Evolutionary conservation across 2,113 vertebrate genomes (phyloP), one percentile per base, ranked within the genome.

Genomic region (Gulo gulo): DNA sequence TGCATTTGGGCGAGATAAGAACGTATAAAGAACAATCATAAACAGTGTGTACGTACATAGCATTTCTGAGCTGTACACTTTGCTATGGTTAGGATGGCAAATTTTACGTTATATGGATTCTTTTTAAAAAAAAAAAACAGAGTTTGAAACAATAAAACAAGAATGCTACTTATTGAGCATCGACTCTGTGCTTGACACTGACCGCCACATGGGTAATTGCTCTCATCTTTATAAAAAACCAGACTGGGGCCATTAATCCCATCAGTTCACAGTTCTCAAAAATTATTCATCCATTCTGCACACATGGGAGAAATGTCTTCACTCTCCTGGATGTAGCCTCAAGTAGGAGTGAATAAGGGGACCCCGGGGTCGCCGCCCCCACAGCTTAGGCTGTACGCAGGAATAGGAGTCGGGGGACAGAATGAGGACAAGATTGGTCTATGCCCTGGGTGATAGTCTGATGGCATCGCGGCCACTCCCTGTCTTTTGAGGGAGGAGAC

Each of bases 351-450:
- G 6, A 23, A 12, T 6, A 18, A 23, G 9, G 55, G 55, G 69
- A 4, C 4, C 16, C 69, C 1, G 3, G 24, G n/a, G 5, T 67
- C 0, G 3, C 47, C 0, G 7, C 34, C 34, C 10, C 29, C 13
- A 6, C 3, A 29, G 31, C 39, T n/a, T 26, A 31, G 34, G 21
- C 57, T 7, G 1, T 24, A 10, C 2, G 12, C n/a, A 47, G 45
- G 36, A 18, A 6, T 6, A 0, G 21, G 18, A 57, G 24, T 5
- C 14, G 24, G 5, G 23, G 42, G 42, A 23, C 34, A 21, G n/a
- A 42, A 36, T 12, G 9, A 31, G 16, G 55, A 16, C 0, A 14
- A 7, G 39, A 15, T 0, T 0, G 5, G 20, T 42, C 57, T 47
- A 55, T n/a, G 55, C 52, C 12, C 13, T 7, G 21, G 39, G 11